Conservation (phyloP, 2,797 vertebrate species). For the Poecilia wingei region DNA sequence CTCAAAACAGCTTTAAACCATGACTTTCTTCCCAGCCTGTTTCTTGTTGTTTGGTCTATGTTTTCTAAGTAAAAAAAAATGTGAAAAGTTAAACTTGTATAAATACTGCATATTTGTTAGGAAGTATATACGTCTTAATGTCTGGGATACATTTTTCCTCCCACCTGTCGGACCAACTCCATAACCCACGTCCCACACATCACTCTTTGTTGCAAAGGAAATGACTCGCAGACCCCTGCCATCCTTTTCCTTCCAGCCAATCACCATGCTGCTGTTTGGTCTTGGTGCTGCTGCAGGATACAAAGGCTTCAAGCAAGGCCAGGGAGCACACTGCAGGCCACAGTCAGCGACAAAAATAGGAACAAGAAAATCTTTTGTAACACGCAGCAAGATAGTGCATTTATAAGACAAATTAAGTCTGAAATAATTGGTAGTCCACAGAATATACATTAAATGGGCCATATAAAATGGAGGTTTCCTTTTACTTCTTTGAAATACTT, state of each 20-base stretch:
- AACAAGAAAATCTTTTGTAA: neutral
- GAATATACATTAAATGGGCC: neutral
- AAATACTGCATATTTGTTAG: neutral
- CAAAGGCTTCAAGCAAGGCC: conserved; percentile 82
- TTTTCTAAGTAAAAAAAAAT: neutral
- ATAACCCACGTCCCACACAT: conserved; percentile 83
- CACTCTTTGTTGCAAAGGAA: conserved; percentile 72
- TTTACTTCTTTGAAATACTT: neutral
- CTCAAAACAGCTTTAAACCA: neutral
- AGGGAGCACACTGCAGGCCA: conserved; percentile 70
- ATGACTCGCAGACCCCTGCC: conserved; percentile 66
- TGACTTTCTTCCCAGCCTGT: neutral
- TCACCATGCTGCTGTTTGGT: conserved; percentile 71
- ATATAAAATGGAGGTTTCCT: neutral
- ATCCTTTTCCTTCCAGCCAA: conserved; percentile 82
- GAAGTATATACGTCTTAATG: neutral
- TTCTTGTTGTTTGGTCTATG: neutral
- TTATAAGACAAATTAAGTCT: neutral
- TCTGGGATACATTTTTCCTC: neutral
- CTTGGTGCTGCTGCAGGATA: conserved; percentile 82
- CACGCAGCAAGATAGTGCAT: neutral
- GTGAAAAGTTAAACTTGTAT: neutral
- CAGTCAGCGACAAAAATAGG: conserved; percentile 12
- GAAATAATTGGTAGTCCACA: neutral
- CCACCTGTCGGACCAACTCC: conserved; percentile 84